These are phyloP conservation scores for Helicoverpa assulta DNA, from an alignment of 2,888 invertebrate species.

Conservation along the genomic window DNA sequence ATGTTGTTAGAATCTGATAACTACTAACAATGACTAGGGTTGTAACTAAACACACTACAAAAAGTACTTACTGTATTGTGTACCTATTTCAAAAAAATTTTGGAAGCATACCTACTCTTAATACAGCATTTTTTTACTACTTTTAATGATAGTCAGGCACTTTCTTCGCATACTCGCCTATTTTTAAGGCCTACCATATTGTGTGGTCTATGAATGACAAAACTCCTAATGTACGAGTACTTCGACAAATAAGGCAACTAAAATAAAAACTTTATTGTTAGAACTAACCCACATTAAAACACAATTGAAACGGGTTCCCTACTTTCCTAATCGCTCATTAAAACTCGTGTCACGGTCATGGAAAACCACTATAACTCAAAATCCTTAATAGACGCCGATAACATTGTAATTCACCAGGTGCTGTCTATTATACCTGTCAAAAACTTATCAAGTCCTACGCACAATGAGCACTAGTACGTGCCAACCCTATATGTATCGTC, in stretches of 20 bases:
- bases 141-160: too few relatives aligned
- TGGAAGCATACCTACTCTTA: too few relatives aligned
- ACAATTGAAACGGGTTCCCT: neutral
- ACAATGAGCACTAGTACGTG: conserved; percentile 44
- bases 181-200: neutral
- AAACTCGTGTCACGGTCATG: conserved; percentile 29
- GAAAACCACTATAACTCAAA: conserved; percentile 37
- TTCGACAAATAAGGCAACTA: neutral
- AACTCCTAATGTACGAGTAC: neutral
- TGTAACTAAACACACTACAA: conserved; percentile 14
- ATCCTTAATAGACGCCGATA: conserved; percentile 32
- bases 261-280: neutral
- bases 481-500: conserved; percentile 54
- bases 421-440: conserved; percentile 43
- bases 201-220: neutral
- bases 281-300: conserved; percentile 4
- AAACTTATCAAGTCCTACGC: conserved; percentile 40
- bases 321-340: conserved; percentile 35
- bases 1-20: conserved; percentile 52
- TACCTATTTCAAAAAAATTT: too few relatives aligned
- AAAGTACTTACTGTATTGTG: neutral
- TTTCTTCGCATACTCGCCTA: too few relatives aligned
- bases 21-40: conserved; percentile 44
- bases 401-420: conserved; percentile 55
- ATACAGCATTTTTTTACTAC: too few relatives aligned